Evolutionary conservation across 2,888 invertebrate species (phyloP), one percentile per base, ranked within the genome.

Genomic region (Lepidonotus clava): DNA sequence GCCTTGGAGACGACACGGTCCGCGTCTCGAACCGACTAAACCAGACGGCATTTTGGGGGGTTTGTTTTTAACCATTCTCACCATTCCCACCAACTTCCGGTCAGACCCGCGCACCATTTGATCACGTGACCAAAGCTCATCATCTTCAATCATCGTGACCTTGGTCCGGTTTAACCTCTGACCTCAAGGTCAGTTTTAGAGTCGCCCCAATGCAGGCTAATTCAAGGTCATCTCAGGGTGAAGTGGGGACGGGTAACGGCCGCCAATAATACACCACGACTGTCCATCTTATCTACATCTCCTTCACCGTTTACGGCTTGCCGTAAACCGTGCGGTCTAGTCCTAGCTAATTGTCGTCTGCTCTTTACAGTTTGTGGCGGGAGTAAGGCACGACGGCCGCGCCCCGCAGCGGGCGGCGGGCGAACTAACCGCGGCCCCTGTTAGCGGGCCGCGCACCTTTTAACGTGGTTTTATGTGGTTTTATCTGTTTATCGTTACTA

Each of bases 141-240:
- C 71, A 71, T 71, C 71, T 5, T 1, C 21, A 38, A 36, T n/a
- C 38, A 18, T 46, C 18, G 8, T 46, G 71, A 5, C 36, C 38
- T 24, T n/a, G n/a, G n/a, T n/a, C n/a, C n/a, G n/a, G n/a, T n/a
- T 5, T 71, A 38, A 71, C 71, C 71, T 71, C 24, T 71, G 71
- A 71, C 71, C 71, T 71, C 4, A n/a, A 38, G 4, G 11, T 32
- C 14, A 38, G 18, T 71, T 32, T 34, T 1, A 38, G 8, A 0
- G 38, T 18, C 71, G 34, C 36, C 11, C 56, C 8, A 46, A 46
- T 46, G 46, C 8, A 8, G 46, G 8, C 8, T 18, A 46, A 46
- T 46, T 46, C 18, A n/a, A n/a, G n/a, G n/a, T n/a, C n/a, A n/a
- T n/a, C n/a, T n/a, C n/a, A n/a, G n/a, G n/a, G n/a, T n/a, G n/a